phyloP scores from a whole-genome alignment of 2,888 invertebrate species.

The Parnassius glacialis region DNA sequence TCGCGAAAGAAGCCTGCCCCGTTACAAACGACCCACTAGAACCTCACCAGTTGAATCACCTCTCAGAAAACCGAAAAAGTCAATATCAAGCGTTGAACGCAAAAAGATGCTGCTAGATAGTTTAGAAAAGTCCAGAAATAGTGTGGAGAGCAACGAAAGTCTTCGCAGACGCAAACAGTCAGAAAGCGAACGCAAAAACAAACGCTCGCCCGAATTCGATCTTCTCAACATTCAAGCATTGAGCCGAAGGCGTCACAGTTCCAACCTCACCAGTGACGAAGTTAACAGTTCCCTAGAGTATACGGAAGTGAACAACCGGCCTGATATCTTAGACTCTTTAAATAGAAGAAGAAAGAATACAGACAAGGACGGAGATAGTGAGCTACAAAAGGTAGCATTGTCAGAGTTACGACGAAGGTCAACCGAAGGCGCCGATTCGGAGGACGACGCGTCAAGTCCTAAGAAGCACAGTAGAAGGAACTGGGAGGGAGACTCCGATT shows the following conservation, averaged over 20 bases:
- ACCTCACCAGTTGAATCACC: constrained; percentile 67
- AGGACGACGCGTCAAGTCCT: constrained; percentile 57
- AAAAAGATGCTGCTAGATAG: constrained; percentile 74
- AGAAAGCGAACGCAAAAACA: constrained; percentile 64
- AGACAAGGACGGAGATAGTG: constrained; percentile 58
- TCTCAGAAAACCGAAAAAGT: constrained; percentile 69
- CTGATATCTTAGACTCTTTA: constrained; percentile 71
- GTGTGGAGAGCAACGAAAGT: constrained; percentile 73
- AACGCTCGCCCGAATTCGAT: constrained; percentile 73
- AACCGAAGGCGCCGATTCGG: constrained; percentile 69
- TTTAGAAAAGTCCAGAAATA: constrained; percentile 70
- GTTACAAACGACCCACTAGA: constrained; percentile 64
- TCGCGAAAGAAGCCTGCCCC: constrained; percentile 58
- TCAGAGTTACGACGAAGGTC: constrained; percentile 68
- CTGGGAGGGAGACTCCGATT: constrained; percentile 76
- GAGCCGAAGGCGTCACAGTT: constrained; percentile 69
- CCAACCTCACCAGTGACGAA: constrained; percentile 74
- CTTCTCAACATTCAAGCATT: constrained; percentile 67
- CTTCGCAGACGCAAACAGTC: constrained; percentile 61
- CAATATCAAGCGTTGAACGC: constrained; percentile 76
- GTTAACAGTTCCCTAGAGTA: constrained; percentile 75
- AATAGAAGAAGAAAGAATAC: constrained; percentile 52
- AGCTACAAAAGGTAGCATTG: constrained; percentile 64
- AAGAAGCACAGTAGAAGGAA: constrained; percentile 60
- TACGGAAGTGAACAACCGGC: constrained; percentile 72